Evolutionary conservation across 2,888 invertebrate genomes (phyloP).

Genomic region (Coecobrya sp.): DNA sequence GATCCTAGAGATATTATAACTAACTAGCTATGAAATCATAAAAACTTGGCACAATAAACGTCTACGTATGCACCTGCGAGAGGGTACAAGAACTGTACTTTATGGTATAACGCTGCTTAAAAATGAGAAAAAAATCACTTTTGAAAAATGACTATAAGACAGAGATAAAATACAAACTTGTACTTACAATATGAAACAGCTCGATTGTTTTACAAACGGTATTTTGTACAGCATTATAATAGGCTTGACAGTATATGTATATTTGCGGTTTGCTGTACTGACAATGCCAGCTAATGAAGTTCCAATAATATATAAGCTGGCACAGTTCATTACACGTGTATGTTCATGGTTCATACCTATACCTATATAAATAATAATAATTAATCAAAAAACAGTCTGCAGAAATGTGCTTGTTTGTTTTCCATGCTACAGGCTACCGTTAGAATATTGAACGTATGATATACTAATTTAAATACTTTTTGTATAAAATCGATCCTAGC

Average conservation of each 20-base stretch:
- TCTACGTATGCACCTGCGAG: conserved; percentile 16
- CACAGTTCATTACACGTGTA: not conserved
- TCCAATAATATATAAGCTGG: conserved; percentile 19
- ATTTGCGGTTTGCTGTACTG: not conserved
- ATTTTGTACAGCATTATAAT: conserved; percentile 13
- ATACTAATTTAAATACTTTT: conserved; percentile 45
- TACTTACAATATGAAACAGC: conserved; percentile 79
- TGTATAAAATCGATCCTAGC: conserved; percentile 54
- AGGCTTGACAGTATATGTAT: not conserved
- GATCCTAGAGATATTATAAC: not conserved
- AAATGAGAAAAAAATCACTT: conserved; percentile 40
- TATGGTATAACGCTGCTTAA: not conserved
- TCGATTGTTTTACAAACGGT: conserved; percentile 59
- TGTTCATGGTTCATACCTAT: not conserved
- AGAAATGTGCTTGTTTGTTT: conserved; percentile 20
- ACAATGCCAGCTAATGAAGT: not conserved
- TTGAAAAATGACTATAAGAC: conserved; percentile 68
- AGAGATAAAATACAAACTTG: conserved; percentile 78
- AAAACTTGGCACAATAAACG: conserved; percentile 34
- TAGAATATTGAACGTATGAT: not conserved
- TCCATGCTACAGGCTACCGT: not conserved
- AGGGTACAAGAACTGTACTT: not conserved
- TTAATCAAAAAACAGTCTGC: conserved; percentile 60
- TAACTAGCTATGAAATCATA: conserved; percentile 1
- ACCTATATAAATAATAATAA: conserved; percentile 19